Base-by-base conservation (phyloP, 2,797 vertebrate species). In the Philypnodon macrostomus region DNA sequence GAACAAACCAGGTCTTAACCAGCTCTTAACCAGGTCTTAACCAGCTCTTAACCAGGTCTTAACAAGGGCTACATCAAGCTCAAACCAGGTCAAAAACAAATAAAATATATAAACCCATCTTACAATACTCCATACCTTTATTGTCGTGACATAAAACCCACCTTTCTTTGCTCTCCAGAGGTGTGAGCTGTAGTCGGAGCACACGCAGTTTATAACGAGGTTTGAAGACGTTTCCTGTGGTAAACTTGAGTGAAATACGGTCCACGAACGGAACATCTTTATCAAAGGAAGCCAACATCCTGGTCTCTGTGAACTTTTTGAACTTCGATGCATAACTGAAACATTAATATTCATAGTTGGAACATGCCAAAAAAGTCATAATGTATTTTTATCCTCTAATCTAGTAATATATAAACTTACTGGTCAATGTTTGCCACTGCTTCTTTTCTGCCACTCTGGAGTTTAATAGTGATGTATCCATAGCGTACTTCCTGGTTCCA, bases 401-500 rank as follows among this genome's bases (percentile, higher is more conserved):
- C n/a, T n/a, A n/a, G n/a, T n/a, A n/a, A n/a, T n/a, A n/a, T n/a
- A 23, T 23, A 23, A 23, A 77, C 88, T 83, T 67, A 92, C 90
- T 90, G 88, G 55, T 89, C 21, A 2, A 89, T 83, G 3, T 39
- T 75, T 17, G 86, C 84, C 57, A 73, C 64, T 5, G 84, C 49
- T 46, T 80, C 67, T 54, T 76, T 19, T 1, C 30, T 35, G 5
- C 67, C 42, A 8, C 72, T 30, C 6, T 68, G 50, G 2, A 91
- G 73, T 75, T 81, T 89, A 34, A 90, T 32, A 3, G 84, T 89
- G 7, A 91, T 56, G 61, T 81, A 84, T 17, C 86, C 89, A 82
- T 73, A 83, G 1, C 6, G 81, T 1, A 11, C 23, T 0, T 84
- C 67, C 47, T 70, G 49, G 57, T 91, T 92, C 90, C 90, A 91